Base-by-base conservation (phyloP, 2,888 invertebrate genomes). In the Ophion slaviceki region DNA sequence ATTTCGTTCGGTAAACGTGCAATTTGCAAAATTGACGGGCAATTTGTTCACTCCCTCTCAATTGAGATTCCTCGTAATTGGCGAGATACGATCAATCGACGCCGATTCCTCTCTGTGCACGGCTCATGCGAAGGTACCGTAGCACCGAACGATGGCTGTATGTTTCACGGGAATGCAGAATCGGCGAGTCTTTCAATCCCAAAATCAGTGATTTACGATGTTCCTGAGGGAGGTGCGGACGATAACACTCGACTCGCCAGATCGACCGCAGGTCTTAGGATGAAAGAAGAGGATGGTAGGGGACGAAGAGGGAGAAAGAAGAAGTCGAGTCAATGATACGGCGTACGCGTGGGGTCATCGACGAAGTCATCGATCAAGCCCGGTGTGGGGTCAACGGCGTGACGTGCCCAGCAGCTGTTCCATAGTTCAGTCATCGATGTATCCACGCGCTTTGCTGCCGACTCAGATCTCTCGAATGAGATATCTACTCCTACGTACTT, bases 361-460 rank as follows among this genome's bases (percentile, higher is more conserved):
- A 85, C 87, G 86, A 88, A 92, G 91, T 91, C 91, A 93, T 93
- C 92, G 92, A 93, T 93, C 93, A 92, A 92, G 89, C 91, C 90
- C 89, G 88, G 88, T 75, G 83, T 80, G 90, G 90, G 92, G 92
- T 92, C 92, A 90, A 88, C 84, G 53, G 88, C 62, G 74, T 74
- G 64, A 90, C 62, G 74, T 74, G 64, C 91, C 90, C 90, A 89
- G 91, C 92, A 92, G 92, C 92, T 91, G 92, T 91, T 92, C 90
- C 32, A 32, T 32, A 32, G 68, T 89, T 92, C 92, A 92, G 91
- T 92, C 92, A 92, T 92, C 92, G 92, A 93, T 92, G 92, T 91
- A 92, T 91, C 89, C 89, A 89, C 88, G 89, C 90, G 89, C 90
- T 84, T 88, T 89, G 67, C 67, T 67, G 47, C 64, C 75, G 66